These are phyloP conservation scores for Euglossa dilemma DNA, from an alignment of 1,140 invertebrate genomes.

Conservation along the genomic window DNA sequence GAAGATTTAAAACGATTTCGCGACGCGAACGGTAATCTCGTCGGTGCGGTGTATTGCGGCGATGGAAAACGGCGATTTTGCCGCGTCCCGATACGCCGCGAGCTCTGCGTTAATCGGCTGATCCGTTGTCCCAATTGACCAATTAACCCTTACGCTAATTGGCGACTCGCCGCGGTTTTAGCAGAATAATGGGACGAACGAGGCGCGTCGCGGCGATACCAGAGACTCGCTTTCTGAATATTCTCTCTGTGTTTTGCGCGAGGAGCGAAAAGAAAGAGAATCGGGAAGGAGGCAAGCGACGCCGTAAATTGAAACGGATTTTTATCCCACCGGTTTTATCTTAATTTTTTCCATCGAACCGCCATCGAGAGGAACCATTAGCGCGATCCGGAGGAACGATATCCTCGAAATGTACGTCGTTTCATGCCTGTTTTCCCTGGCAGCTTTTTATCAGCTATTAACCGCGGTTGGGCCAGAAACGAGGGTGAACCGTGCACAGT, in stretches of 20 bases:
- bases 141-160: constrained; percentile 36
- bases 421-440: neutral
- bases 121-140: constrained; percentile 38
- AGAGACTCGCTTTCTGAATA: neutral
- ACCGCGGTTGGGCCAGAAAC: neutral
- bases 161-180: neutral
- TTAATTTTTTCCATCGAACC: neutral
- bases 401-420: neutral
- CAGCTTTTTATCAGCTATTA: neutral
- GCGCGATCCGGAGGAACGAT: neutral
- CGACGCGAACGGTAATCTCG: neutral
- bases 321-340: neutral
- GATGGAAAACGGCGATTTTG: too few species aligned
- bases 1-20: neutral
- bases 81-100: neutral
- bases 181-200: constrained; percentile 33
- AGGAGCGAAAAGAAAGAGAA: neutral
- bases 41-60: too few species aligned
- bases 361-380: neutral
- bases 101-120: constrained; percentile 6
- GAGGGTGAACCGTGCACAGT: neutral
- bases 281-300: neutral
- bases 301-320: neutral
- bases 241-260: constrained; percentile 6
- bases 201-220: constrained; percentile 9